phyloP scores from a whole-genome alignment of 1,140 invertebrate genomes.

The fruit fly (Drosophila melanogaster) region DNA sequence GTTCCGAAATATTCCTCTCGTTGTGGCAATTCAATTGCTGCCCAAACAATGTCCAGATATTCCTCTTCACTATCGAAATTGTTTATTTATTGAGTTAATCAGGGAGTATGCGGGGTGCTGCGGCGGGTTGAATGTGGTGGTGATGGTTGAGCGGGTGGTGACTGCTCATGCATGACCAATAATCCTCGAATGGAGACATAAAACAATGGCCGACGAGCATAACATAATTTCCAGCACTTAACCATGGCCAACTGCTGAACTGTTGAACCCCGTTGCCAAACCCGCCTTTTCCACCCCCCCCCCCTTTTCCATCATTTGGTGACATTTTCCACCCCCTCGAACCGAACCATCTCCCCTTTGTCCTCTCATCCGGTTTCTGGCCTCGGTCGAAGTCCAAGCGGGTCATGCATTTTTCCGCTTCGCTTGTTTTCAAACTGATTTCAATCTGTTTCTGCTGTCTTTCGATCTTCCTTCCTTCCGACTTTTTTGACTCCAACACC shows the following conservation, averaged over 20 bases:
- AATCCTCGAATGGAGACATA: slow-evolving; percentile 60
- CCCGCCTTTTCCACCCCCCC: background rate
- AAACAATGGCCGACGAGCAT: slow-evolving; percentile 57
- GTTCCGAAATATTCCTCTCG: background rate
- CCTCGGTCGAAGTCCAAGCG: slow-evolving; percentile 26
- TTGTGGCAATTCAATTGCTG: slow-evolving; percentile 8
- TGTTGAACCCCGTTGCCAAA: background rate
- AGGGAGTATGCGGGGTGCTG: background rate
- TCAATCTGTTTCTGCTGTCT: slow-evolving; percentile 76
- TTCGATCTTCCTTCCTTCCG: slow-evolving; percentile 51
- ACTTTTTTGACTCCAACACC: background rate
- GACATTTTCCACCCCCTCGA: background rate
- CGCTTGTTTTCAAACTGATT: slow-evolving; percentile 75
- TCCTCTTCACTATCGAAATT: background rate
- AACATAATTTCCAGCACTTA: slow-evolving; percentile 68
- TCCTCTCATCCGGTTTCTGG: slow-evolving; percentile 31
- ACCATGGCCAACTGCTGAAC: slow-evolving; percentile 56
- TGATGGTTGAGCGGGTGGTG: slow-evolving; percentile 16
- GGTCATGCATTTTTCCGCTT: slow-evolving; percentile 71
- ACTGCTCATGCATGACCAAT: slow-evolving; percentile 44
- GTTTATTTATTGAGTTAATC: slow-evolving; percentile 43
- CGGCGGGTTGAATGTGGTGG: background rate
- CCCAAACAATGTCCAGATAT: slow-evolving; percentile 7
- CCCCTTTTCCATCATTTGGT: slow-evolving; percentile 5
- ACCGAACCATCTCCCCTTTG: background rate